These are phyloP conservation scores for Oryzias curvinotus DNA, from an alignment of 2,113 vertebrate genomes.

Conservation along the genomic window DNA sequence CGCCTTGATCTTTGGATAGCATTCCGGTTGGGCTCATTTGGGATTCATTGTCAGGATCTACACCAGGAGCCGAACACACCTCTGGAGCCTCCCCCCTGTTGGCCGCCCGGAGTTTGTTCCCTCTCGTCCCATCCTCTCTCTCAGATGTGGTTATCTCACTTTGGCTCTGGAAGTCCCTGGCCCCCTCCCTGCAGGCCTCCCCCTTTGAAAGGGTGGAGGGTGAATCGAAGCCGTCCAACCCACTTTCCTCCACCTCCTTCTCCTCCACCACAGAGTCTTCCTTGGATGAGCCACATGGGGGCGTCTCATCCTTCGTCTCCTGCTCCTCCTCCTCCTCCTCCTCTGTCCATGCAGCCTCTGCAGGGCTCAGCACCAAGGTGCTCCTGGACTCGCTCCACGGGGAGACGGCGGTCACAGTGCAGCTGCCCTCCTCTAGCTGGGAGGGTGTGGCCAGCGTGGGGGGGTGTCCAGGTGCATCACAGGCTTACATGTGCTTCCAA, in stretches of 20 bases:
- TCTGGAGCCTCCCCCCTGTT: conserved; percentile 51
- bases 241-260: conserved; percentile 95
- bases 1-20: conserved; percentile 83
- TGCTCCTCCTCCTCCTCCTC: conserved; percentile 39
- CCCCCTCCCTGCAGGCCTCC: conserved; percentile 77
- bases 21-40: conserved; percentile 81
- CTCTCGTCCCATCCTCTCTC: conserved; percentile 21
- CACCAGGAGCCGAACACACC: conserved; percentile 74
- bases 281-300: conserved; percentile 81
- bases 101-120: conserved; percentile 60
- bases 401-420: conserved; percentile 75
- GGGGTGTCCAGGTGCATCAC: conserved; percentile 40
- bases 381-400: conserved; percentile 70
- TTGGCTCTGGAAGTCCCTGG: conserved; percentile 65
- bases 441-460: conserved; percentile 65
- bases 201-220: conserved; percentile 72
- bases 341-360: conserved; percentile 57
- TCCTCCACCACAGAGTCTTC: conserved; percentile 97
- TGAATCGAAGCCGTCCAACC: conserved; percentile 80
- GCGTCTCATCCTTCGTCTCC: conserved; percentile 41
- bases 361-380: conserved; percentile 66
- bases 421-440: conserved; percentile 81
- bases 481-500: conserved; percentile 49
- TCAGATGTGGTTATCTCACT: conserved; percentile 1
- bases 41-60: conserved; percentile 85